Percentiles rank a stretch among this genome's conserved stretches.
phyloP scores from a whole-genome alignment of 2,888 invertebrate genomes.

The Eristalis arbustorum region DNA sequence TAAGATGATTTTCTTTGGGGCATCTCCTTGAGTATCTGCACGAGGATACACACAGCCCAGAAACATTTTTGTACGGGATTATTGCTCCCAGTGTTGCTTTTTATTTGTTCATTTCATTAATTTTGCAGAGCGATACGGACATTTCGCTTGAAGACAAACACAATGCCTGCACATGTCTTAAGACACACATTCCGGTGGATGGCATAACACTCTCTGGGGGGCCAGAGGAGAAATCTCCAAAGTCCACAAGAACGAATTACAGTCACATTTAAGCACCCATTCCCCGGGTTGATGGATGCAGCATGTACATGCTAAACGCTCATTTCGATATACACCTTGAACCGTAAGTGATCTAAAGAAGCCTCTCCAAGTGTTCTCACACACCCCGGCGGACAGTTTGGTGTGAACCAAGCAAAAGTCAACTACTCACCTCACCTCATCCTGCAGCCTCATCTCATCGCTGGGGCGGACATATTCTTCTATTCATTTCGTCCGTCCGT shows the following conservation, averaged over 20 bases:
- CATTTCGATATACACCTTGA: slow-evolving; percentile 14
- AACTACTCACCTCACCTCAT: background rate
- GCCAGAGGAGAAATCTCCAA: background rate
- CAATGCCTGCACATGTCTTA: background rate
- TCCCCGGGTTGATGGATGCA: background rate
- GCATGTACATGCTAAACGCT: background rate
- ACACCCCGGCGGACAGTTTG: background rate
- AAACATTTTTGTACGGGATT: background rate
- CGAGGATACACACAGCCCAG: background rate
- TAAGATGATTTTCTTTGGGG: background rate
- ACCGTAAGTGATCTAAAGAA: slow-evolving; percentile 2
- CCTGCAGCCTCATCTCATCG: background rate
- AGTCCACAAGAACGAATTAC: background rate
- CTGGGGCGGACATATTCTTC: background rate
- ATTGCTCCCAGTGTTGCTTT: slow-evolving; percentile 20
- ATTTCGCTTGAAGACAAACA: slow-evolving; percentile 6
- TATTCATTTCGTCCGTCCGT: slow-evolving; percentile 16
- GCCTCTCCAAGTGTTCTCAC: background rate
- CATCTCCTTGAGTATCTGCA: background rate
- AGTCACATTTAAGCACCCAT: background rate
- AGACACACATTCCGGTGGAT: slow-evolving; percentile 13
- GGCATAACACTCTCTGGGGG: background rate
- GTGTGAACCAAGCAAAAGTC: slow-evolving; percentile 13
- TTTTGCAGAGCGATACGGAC: slow-evolving; percentile 4
- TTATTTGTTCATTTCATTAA: slow-evolving; percentile 12